phyloP scores from a whole-genome alignment of 2,888 invertebrate species.

The Agapetus fuscipes region DNA sequence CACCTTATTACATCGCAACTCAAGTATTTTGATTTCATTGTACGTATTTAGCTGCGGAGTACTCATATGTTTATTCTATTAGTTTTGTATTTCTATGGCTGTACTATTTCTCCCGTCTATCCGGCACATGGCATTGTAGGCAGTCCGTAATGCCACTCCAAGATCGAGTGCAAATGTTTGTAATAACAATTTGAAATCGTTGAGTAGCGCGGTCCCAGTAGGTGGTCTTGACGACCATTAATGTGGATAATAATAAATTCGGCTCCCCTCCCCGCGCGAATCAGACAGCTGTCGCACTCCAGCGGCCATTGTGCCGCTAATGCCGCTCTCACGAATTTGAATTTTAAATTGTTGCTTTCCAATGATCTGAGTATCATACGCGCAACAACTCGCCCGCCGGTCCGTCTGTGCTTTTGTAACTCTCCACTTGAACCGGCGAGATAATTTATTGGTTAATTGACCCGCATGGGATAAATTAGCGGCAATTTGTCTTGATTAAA shows the following conservation, averaged over 20 bases:
- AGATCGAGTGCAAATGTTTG: constrained; percentile 5
- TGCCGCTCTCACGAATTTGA: neutral
- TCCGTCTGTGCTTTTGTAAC: no score
- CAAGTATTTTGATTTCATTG: no score
- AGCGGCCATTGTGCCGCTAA: neutral
- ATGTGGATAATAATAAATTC: neutral
- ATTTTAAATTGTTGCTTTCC: neutral
- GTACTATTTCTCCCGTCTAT: no score
- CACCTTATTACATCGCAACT: no score
- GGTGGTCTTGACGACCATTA: constrained; percentile 6
- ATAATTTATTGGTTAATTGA: constrained; percentile 15
- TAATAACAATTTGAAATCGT: constrained; percentile 8
- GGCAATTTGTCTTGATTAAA: constrained; percentile 16
- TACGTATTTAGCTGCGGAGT: no score
- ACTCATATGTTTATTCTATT: no score
- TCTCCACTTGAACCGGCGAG: no score
- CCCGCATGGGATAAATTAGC: constrained; percentile 14
- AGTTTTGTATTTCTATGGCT: no score
- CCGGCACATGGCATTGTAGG: no score
- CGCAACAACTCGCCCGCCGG: no score
- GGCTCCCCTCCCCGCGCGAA: constrained; percentile 2
- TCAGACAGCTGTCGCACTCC: constrained; percentile 7
- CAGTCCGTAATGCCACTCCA: constrained; percentile 2
- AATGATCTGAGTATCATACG: no score
- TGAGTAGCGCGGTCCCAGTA: constrained; percentile 6